Base-by-base conservation (phyloP, 2,888 invertebrate species). In the Stratiomys singularior region DNA sequence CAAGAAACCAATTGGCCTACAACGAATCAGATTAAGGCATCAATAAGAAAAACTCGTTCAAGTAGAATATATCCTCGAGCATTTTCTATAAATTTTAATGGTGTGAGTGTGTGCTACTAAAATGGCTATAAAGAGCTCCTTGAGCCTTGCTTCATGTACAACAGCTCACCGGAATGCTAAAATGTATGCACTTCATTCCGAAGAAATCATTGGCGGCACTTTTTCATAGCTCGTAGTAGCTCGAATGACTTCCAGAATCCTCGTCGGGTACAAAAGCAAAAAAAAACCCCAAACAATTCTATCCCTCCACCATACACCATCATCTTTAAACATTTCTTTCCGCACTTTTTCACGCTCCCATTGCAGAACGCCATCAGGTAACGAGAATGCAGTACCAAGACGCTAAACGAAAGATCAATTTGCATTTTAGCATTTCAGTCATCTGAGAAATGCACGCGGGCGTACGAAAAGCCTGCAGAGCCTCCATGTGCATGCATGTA, bases 371-470 rank as follows among this genome's bases (percentile, higher is more conserved):
- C 66, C 66, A 13, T n/a, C 21, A 15, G 18, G 37, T 18, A 30
- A 30, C 23, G 37, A 37, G 18, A 25, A 18, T 66, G 28, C 66
- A 18, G 66, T 21, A 37, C 66, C 66, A 66, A 37, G n/a, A 37
- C 37, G n/a, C 66, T 66, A 47, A 69, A 11, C 21, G 23, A 23
- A 1, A 25, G 69, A 69, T 46, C 46, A 44, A 69, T 69, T 69
- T 69, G 69, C 69, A 69, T 69, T 69, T 67, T 67, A 67, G 46
- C 23, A 67, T 67, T 67, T 27, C 69, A 69, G 69, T 47, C 46
- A 69, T 30, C 46, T 46, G 69, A 30, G 69, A 69, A 69, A 69
- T 69, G 69, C 69, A 69, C 47, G 69, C 69, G 47, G 69, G 69
- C 69, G 69, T 69, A 23, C 44, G 46, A 47, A 25, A 44, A 47